Base-by-base conservation (phyloP, 2,888 invertebrate genomes). In the Chymomyza fuscimana region DNA sequence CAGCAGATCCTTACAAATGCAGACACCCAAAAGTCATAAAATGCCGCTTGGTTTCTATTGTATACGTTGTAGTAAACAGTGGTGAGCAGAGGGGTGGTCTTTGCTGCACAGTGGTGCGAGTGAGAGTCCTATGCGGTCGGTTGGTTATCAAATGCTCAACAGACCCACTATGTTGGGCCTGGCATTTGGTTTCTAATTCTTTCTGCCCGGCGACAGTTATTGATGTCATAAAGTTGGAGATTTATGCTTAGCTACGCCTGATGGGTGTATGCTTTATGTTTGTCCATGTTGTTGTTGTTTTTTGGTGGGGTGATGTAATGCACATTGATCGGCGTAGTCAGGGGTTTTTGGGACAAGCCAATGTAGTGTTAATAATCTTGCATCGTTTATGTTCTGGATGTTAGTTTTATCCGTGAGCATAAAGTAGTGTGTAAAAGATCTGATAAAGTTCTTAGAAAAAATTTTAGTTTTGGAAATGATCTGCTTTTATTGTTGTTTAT, bases 151-250 rank as follows among this genome's bases (percentile, higher is more conserved):
- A 72, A 73, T 63, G 65, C 46, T 64, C 61, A 67, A 61, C 68
- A 76, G 63, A 60, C 62, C 40, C 1, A 46, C 40, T 46, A 46
- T 12, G 40, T 46, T 46, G 65, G 19, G 19, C 46, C 25, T 10
- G 40, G 16, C 63, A 64, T 69, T 69, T 59, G 65, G 36, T 61
- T 32, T 59, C 58, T 65, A 59, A 54, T 65, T 56, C 51, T 32
- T 52, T 22, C 50, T 63, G 67, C 73, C 63, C 62, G 72, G 75
- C 88, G 85, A 86, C 85, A 86, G 85, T 86, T 86, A 86, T 86
- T 86, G 85, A 85, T 86, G 85, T 88, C 88, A 86, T 86, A 86
- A 86, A 86, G 83, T 88, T 87, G 83, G 70, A 88, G 86, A 86
- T 86, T 86, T 86, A 86, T 88, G 85, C 63, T 9, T n/a, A 60